phyloP scores from a whole-genome alignment of 2,888 invertebrate genomes.

The Acanthoscelides obtectus region DNA sequence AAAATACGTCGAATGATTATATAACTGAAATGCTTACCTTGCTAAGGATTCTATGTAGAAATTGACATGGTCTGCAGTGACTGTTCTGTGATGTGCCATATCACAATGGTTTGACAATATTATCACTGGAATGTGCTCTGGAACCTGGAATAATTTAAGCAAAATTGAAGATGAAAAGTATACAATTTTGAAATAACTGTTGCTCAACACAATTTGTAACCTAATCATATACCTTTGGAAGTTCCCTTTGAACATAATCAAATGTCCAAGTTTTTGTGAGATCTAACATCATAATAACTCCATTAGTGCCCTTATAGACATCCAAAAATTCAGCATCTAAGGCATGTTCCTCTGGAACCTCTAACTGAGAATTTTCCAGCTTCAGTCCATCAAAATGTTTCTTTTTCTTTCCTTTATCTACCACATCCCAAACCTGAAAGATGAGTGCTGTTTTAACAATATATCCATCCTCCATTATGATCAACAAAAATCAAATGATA shows the following conservation, averaged over 20 bases:
- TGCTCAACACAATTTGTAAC: neutral
- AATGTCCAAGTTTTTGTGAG: constrained; percentile 96
- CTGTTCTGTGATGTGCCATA: constrained; percentile 92
- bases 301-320: constrained; percentile 93
- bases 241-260: constrained; percentile 87
- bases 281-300: constrained; percentile 90
- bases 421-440: constrained; percentile 86
- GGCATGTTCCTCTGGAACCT: constrained; percentile 64
- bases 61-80: constrained; percentile 66
- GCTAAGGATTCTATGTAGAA: constrained; percentile 63
- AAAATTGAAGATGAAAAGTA: neutral
- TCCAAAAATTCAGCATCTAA: constrained; percentile 93
- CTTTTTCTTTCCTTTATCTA: constrained; percentile 83
- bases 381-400: constrained; percentile 74
- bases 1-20: too few relatives aligned
- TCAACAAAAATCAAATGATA: too few relatives aligned
- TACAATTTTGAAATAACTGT: neutral
- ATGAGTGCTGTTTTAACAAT: too few relatives aligned
- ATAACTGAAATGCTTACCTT: constrained; percentile 51
- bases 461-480: too few relatives aligned
- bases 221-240: constrained; percentile 52
- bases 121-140: constrained; percentile 74
- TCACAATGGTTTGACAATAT: constrained; percentile 93
- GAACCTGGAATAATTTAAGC: constrained; percentile 49
- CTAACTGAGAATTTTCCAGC: constrained; percentile 62